Evolutionary conservation across 2,797 vertebrate species (phyloP).

Genomic region (Bradypodion ventrale): DNA sequence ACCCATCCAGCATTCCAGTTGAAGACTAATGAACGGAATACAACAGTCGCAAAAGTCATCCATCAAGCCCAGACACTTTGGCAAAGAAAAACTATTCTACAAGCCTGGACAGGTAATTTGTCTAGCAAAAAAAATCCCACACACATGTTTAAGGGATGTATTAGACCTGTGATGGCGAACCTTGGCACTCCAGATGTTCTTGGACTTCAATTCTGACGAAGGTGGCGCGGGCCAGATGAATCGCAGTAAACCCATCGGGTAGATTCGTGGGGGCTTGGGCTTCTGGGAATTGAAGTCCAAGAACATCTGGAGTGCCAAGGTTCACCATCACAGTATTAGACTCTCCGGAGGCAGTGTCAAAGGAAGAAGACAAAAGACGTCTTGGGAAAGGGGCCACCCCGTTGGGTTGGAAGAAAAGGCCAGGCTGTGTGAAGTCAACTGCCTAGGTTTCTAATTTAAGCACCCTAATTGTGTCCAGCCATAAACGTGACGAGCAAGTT

Average conservation of each 20-base stretch:
- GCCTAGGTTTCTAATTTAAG: neutral
- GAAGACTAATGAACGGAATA: constrained; percentile 5
- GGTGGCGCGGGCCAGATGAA: too few species aligned
- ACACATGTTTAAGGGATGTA: neutral
- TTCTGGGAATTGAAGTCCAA: too few species aligned
- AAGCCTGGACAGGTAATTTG: constrained; percentile 5
- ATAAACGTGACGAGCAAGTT: neutral
- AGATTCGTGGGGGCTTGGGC: too few species aligned
- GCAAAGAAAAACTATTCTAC: constrained; percentile 44
- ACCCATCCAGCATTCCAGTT: constrained; percentile 42
- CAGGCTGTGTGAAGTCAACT: neutral
- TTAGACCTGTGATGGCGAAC: too few species aligned
- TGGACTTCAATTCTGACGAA: too few species aligned
- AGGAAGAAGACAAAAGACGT: neutral
- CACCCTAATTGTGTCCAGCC: neutral
- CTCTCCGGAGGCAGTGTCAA: neutral
- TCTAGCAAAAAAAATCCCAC: neutral
- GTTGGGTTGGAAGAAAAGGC: neutral
- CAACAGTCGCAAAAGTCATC: constrained; percentile 10
- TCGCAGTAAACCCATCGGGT: too few species aligned
- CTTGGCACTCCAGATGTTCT: too few species aligned
- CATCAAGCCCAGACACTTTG: constrained; percentile 20
- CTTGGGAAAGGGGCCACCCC: neutral
- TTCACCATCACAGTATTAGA: too few species aligned
- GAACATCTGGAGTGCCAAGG: too few species aligned